These are phyloP conservation scores for Lepidochitona cinerea DNA, from an alignment of 2,888 invertebrate genomes.

Conservation along the genomic window DNA sequence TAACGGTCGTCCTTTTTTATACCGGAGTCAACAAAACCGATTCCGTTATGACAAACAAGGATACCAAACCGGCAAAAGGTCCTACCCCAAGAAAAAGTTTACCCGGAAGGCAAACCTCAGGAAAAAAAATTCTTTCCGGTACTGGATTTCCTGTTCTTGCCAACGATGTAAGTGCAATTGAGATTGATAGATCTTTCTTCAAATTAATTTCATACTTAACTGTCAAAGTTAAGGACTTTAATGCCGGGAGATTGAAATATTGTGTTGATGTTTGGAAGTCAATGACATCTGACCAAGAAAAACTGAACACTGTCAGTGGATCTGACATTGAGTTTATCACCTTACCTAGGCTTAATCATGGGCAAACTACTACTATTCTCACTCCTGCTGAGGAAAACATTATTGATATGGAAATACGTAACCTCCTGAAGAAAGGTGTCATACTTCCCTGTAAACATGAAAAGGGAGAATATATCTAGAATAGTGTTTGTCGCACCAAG, in stretches of 20 bases:
- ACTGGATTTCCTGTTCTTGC: too few species aligned
- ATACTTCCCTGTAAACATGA: not conserved
- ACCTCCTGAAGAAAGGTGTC: not conserved
- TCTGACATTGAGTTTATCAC: constrained; percentile 11
- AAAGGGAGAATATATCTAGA: not conserved
- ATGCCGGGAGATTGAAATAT: not conserved
- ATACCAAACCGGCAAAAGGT: too few species aligned
- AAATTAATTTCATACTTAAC: not conserved
- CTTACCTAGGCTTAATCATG: not conserved
- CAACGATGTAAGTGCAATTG: too few species aligned
- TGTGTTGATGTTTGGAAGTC: not conserved
- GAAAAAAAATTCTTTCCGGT: not conserved
- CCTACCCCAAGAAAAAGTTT: not conserved
- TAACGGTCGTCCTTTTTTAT: too few species aligned
- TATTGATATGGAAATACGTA: constrained; percentile 14
- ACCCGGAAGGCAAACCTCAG: not conserved
- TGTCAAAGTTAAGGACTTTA: not conserved
- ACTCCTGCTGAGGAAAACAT: not conserved
- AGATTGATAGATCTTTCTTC: not conserved
- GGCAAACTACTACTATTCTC: not conserved
- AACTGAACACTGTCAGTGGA: constrained; percentile 14
- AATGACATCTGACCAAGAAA: not conserved
- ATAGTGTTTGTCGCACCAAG: not conserved
- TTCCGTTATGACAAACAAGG: too few species aligned
- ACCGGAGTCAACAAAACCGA: too few species aligned